Percentiles rank a stretch among this genome's conserved stretches.
These are phyloP conservation scores for Drosophila miranda DNA, from an alignment of 1,140 invertebrate genomes.

Conservation along the genomic window DNA sequence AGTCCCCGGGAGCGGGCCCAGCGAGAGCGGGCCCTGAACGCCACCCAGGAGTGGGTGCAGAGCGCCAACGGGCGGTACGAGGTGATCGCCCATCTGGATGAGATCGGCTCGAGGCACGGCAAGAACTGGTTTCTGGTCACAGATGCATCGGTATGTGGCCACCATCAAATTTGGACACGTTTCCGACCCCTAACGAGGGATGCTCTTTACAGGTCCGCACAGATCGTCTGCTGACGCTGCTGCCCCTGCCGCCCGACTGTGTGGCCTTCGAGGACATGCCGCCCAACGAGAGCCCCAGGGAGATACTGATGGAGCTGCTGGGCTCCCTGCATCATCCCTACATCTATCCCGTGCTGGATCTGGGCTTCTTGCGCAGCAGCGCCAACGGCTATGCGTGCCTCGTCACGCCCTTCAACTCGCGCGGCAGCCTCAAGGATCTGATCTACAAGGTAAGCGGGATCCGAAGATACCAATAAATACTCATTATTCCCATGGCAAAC, in stretches of 20 bases:
- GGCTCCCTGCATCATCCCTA: conserved; percentile 94
- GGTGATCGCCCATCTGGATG: conserved; percentile 89
- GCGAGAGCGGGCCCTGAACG: conserved; percentile 85
- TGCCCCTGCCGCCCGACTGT: conserved; percentile 86
- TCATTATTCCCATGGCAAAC: background rate
- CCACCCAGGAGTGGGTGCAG: conserved; percentile 87
- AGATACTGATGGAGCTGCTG: conserved; percentile 90
- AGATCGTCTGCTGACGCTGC: conserved; percentile 91
- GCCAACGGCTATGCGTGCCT: conserved; percentile 86
- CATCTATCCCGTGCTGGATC: conserved; percentile 93
- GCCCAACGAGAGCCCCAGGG: conserved; percentile 82
- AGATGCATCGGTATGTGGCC: conserved; percentile 84
- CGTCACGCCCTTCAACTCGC: conserved; percentile 91
- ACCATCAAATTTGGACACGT: background rate
- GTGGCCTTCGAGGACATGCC: conserved; percentile 83
- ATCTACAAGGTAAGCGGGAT: conserved; percentile 89
- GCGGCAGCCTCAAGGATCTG: conserved; percentile 93
- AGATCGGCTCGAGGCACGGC: conserved; percentile 91
- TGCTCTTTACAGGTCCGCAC: conserved; percentile 83
- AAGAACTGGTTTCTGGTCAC: conserved; percentile 95
- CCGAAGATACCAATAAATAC: background rate
- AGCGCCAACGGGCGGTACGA: conserved; percentile 87
- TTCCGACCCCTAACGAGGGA: background rate
- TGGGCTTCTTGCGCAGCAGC: conserved; percentile 86
- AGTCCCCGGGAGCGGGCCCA: conserved; percentile 86